Base-by-base conservation (phyloP, 2,888 invertebrate species). In the Pyralis farinalis region DNA sequence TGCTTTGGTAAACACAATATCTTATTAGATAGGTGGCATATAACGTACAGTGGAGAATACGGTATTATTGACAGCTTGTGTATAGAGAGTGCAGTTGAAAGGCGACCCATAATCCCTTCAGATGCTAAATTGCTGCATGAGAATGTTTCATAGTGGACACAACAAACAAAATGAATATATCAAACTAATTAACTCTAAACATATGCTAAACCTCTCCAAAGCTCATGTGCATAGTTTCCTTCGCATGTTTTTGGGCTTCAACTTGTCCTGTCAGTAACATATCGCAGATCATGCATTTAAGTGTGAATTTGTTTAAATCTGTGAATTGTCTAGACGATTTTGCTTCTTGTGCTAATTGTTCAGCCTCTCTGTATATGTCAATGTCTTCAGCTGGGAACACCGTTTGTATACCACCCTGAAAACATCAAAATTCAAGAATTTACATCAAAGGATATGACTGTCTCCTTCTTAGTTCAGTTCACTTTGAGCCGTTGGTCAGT, bases 271-370 rank as follows among this genome's bases (percentile, higher is more conserved):
- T 93, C 0, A 98, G 81, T 55, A 92, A 84, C 21, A 91, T 85
- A 57, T 95, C 91, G 69, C 98, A 98, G n/a, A 93, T 90, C 66
- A 93, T 84, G 75, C 98, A 98, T 52, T 94, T 93, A 8, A 98
- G 80, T 0, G 94, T 94, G 63, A 98, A 97, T 64, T 95, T 95
- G 66, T 95, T 92, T 3, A 97, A 92, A 82, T 98, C 97, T 0
- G 98, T 98, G 74, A 93, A 98, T 78, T 98, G 97, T 46, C 96
- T 91, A 48, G 96, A 95, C 0, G 95, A 94, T 72, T 96, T 96
- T 0, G 97, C 97, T 83, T 98, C 97, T 40, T 91, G 90, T 0
- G 97, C 97, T 35, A 98, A 71, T 61, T 96, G 95, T 55, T 95
- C 92, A 0, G 98, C 98, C 78, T 96, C 94, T 39, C 90, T 85